Conservation (phyloP, 1,140 invertebrate species). For the Neodiprion lecontei region DNA sequence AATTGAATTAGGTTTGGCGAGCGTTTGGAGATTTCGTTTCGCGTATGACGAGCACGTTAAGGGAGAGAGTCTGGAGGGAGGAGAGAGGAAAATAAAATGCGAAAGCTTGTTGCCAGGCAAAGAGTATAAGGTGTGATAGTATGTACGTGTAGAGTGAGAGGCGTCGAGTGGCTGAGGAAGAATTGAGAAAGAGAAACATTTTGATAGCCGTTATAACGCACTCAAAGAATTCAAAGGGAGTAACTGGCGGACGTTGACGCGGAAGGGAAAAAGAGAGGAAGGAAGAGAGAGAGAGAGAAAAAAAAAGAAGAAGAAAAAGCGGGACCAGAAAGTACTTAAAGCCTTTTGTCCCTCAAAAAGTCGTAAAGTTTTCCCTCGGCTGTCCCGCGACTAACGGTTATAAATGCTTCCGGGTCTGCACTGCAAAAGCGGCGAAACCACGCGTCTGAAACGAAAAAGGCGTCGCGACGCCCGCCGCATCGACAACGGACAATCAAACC, state of each 20-base stretch:
- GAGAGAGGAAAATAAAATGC: too few relatives aligned
- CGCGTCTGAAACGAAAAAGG: background rate
- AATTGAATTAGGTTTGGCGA: too few relatives aligned
- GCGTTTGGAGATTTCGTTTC: too few relatives aligned
- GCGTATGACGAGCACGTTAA: too few relatives aligned
- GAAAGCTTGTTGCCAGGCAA: too few relatives aligned
- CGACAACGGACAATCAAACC: constrained; percentile 2
- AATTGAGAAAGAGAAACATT: constrained; percentile 33
- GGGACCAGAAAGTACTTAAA: constrained; percentile 35
- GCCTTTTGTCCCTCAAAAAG: constrained; percentile 37
- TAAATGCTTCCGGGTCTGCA: background rate
- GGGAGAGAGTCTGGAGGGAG: too few relatives aligned
- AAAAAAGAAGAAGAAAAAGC: constrained; percentile 32
- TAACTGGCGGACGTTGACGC: background rate
- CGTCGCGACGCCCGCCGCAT: background rate
- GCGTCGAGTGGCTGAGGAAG: constrained; percentile 19
- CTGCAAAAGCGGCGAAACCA: background rate
- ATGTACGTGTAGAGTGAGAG: too few relatives aligned
- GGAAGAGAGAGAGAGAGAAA: background rate
- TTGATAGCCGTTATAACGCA: constrained; percentile 27
- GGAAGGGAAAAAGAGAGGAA: background rate
- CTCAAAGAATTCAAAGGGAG: constrained; percentile 3
- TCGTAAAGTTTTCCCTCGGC: constrained; percentile 33
- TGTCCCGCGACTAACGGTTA: constrained; percentile 6
- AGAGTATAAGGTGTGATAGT: too few relatives aligned